Evolutionary conservation across 2,888 invertebrate genomes (phyloP), one percentile per base, ranked within the genome.

Genomic region (Leptinotarsa rubiginosa): DNA sequence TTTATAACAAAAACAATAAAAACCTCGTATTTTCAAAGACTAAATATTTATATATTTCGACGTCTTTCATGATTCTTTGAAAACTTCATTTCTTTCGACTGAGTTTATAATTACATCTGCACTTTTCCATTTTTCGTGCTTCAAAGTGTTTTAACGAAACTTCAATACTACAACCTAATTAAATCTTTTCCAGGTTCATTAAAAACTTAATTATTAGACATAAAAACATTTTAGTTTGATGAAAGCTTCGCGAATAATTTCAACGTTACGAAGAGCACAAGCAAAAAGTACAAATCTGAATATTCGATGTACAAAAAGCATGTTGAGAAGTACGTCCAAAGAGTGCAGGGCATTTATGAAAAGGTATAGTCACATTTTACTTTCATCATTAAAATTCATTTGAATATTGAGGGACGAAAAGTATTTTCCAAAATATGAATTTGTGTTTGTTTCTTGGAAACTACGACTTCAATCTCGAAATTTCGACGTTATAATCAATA

Each of bases 181-280:
- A 62, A 62, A 62, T 62, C 25, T 62, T 62, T 62, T 62, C n/a
- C 62, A 62, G 41, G n/a, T 41, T 62, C 62, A 62, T 62, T 62
- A 62, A 62, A 62, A 62, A 31, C 62, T 31, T 62, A 62, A 62
- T 12, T n/a, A 31, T 31, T 41, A 62, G 62, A 31, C 3, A 62
- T 16, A 62, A 62, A 62, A 25, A 62, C 62, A 41, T 25, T 62
- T n/a, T n/a, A 62, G 62, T 62, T 56, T 25, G 22, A 56, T 56
- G 31, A 25, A 62, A 62, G 62, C 41, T 62, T 41, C n/a, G 16
- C 16, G 16, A 62, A 62, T n/a, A 31, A 62, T 62, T 62, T 18
- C 31, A 5, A n/a, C 7, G 10, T 25, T 31, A 62, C 5, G 22
- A 25, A 62, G 41, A 18, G 31, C 41, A 41, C 5, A n/a, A 31